phyloP scores from a whole-genome alignment of 2,113 vertebrate species.

The Calidris pygmaea region DNA sequence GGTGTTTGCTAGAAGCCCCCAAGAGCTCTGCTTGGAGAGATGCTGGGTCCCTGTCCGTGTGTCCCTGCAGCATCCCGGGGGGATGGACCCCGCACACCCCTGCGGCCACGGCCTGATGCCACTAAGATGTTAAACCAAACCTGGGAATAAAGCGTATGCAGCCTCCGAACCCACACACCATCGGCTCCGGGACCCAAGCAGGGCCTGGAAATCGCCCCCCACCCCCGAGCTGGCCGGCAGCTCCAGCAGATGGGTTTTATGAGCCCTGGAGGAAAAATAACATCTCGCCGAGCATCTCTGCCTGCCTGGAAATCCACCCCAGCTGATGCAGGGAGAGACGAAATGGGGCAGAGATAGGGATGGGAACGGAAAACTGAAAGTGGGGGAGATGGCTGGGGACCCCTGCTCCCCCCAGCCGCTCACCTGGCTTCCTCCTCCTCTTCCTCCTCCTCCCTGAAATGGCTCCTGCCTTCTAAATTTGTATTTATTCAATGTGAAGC shows the following conservation, averaged over 20 bases:
- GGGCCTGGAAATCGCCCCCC: neutral
- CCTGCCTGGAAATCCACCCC: neutral
- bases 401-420: neutral
- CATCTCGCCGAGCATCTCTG: neutral
- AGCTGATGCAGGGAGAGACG: neutral
- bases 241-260: constrained; percentile 49
- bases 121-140: constrained; percentile 1
- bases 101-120: neutral
- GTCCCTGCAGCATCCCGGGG: neutral
- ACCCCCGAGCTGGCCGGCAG: neutral
- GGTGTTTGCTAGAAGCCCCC: neutral
- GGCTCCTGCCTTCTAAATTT: neutral
- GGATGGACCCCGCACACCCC: neutral
- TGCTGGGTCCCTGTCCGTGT: neutral
- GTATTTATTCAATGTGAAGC: neutral
- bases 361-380: neutral
- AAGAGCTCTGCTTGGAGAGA: neutral
- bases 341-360: neutral
- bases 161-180: neutral
- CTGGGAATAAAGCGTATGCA: neutral
- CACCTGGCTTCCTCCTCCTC: neutral
- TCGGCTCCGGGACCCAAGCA: neutral
- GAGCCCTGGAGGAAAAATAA: neutral
- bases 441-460: neutral
- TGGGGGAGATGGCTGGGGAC: neutral